Evolutionary conservation across 2,113 vertebrate genomes (phyloP), one percentile per base, ranked within the genome.

Genomic region (Hippocampus comes): DNA sequence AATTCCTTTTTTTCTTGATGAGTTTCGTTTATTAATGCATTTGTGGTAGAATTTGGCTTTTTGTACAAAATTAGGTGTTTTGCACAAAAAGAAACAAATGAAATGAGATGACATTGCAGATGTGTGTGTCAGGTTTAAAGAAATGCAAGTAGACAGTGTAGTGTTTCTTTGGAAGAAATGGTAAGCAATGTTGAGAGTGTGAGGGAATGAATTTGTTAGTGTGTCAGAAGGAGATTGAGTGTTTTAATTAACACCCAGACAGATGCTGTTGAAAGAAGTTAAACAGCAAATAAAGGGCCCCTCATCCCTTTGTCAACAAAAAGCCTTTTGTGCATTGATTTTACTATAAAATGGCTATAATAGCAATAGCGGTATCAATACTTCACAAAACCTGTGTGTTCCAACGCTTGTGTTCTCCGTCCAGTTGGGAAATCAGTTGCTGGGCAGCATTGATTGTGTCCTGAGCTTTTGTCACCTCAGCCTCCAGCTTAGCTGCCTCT

Each of bases 401-500:
- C 97, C 97, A 99, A 51, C 97, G 93, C 68, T 89, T 93, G 90
- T 99, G 95, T 71, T 99, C 97, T 72, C 95, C 94, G 0, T 99
- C 94, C 0, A 99, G 94, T 55, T 99, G 96, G 66, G 92, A 94
- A 77, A 99, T 93, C 65, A 99, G 89, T 63, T 94, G 87, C 77
- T 98, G 94, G 20, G 97, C 97, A 48, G 97, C 94, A 74, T 91
- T 91, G 86, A 99, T 84, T 0, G 95, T 98, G 82, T 98, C 95
- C 79, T 98, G 97, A 71, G 97, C 96, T 91, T 94, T 96, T 82
- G 80, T 93, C 77, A 99, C 91, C 74, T 99, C 97, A 25, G 93
- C 92, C 92, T 99, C 96, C 86, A 99, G 93, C 90, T 97, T 96
- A 15, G 97, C 92, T 27, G 97, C 97, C 89, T 99, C 97, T 70